phyloP scores from a whole-genome alignment of 2,888 invertebrate genomes.

The Lasioglossum calceatum region DNA sequence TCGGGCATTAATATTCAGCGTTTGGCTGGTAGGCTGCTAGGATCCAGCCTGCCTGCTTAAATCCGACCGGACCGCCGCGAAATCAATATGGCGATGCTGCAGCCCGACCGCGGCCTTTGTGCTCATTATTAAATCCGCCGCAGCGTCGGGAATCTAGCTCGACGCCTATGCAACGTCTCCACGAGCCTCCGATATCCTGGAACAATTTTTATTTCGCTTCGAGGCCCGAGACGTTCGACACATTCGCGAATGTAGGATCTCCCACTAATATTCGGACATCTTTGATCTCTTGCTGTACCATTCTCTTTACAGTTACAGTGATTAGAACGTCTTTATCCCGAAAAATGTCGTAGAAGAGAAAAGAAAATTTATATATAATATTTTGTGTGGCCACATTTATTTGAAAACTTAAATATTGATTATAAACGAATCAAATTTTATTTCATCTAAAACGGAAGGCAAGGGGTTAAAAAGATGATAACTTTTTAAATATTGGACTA shows the following conservation, averaged over 20 bases:
- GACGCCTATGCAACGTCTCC: not conserved
- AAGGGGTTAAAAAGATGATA: no score
- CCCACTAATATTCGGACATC: no score
- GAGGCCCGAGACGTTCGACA: not conserved
- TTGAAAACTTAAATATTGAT: no score
- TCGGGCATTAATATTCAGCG: conserved; percentile 55
- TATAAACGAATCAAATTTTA: no score
- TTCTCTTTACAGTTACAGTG: no score
- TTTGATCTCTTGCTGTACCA: no score
- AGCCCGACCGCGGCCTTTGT: conserved; percentile 47
- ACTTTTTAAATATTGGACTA: no score
- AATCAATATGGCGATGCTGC: conserved; percentile 69
- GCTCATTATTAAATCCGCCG: conserved; percentile 59
- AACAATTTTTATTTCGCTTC: not conserved
- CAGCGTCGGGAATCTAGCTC: conserved; percentile 17
- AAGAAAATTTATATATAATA: no score
- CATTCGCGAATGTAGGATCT: not conserved
- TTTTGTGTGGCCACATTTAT: no score
- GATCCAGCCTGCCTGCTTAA: conserved; percentile 40
- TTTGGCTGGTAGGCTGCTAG: conserved; percentile 10
- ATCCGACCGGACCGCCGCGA: conserved; percentile 50
- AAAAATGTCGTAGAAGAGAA: no score
- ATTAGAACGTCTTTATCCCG: no score
- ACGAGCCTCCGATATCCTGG: not conserved
- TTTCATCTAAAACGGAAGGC: no score